Evolutionary conservation across 2,888 invertebrate species (phyloP), one percentile per base, ranked within the genome.

Genomic region (Odontothrips loti): DNA sequence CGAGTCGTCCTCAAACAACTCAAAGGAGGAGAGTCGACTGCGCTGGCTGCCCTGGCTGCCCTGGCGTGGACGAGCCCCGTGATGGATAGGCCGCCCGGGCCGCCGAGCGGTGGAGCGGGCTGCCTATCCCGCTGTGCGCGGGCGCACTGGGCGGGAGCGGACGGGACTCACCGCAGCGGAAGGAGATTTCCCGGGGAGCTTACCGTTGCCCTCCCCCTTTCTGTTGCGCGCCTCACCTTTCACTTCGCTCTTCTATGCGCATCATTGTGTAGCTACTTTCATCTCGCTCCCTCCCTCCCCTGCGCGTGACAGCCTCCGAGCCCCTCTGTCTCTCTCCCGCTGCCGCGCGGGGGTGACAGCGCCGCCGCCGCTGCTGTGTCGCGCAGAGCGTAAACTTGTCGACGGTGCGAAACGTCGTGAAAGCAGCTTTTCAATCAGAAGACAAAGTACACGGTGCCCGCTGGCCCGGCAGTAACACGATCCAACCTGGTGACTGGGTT

Each of bases 341-440:
- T 11, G 48, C 10, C 48, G 15, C 15, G 48, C 10, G 9, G 17
- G 20, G 58, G 58, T 58, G 58, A 4, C 58, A n/a, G 58, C n/a
- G 58, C 17, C 58, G n/a, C n/a, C 58, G 20, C 58, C 58, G 34
- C 34, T 43, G 34, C 17, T 6, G 58, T 58, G 58, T 58, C 58
- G 58, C 58, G 20, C n/a, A 17, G 58, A 17, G 58, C 58, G 58
- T 58, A 58, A 58, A 58, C 58, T 58, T 58, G 20, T 58, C n/a
- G 34, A 43, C 34, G 17, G 58, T 58, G 58, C 58, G 58, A 6
- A 58, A n/a, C 20, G n/a, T n/a, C 20, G 58, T 58, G 58, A 58
- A 58, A 58, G 58, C 58, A 17, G 58, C 58, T 58, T 58, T 58
- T 58, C 58, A 58, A 58, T 58, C 58, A 58, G 58, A 58, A 58